Base-by-base conservation (phyloP, 1,140 invertebrate species). In the Leptopilina clavipes region DNA sequence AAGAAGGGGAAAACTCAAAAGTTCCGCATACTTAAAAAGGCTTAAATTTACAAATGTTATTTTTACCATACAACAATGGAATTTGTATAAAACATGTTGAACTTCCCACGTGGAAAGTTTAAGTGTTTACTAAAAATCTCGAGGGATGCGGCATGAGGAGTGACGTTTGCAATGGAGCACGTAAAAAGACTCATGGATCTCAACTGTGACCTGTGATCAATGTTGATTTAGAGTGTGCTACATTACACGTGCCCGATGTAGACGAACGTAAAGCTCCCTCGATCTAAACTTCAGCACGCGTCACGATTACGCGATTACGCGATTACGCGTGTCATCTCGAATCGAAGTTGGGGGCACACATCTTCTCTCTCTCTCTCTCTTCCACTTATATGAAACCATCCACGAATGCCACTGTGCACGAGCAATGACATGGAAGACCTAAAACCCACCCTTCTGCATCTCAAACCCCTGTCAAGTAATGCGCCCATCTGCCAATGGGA, bases 291-390 rank as follows among this genome's bases (percentile, higher is more conserved):
- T 87, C 81, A 87, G 88, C 90, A 91, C 90, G 89, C 89, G 89
- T 88, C 86, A 86, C 87, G 89, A 90, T 90, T 90, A 90, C 87
- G 88, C 88, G 89, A 90, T 90, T 90, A 90, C 87, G 88, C 88
- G 89, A 90, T 90, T 90, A 90, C 89, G 89, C 88, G 89, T 89
- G 88, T 91, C 87, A 89, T 87, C 84, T 87, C 84, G 83, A 80
- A 59, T 80, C 76, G 44, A 73, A 72, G 45, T 43, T 44, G 59
- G 71, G 44, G 31, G 37, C 8, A 40, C 37, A 40, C 9, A 40
- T 40, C 3, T 31, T 40, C 37, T 40, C 25, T 31, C 25, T 31
- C 37, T 54, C 25, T 31, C 10, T 14, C 59, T 65, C 59, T 31
- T 65, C 59, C 72, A n/a, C 48, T 48, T 40, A 83, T 76, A 31